Evolutionary conservation across 1,140 invertebrate genomes (phyloP).

Genomic region (Battus philenor): DNA sequence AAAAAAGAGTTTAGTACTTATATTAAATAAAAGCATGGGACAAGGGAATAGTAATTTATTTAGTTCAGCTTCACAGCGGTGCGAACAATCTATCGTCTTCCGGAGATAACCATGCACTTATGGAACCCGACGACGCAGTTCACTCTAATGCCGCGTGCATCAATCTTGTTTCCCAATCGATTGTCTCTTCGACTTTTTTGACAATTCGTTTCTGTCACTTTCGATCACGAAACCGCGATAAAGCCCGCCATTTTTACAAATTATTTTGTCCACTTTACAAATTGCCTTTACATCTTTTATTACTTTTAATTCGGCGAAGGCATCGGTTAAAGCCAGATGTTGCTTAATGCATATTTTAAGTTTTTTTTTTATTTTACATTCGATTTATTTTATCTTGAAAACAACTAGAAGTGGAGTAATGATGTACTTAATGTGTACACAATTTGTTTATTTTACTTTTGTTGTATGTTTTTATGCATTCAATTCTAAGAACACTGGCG

Average conservation of each 20-base stretch:
- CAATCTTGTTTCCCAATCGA: conserved; percentile 6
- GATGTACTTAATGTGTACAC: too few species aligned
- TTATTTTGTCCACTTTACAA: conserved; percentile 5
- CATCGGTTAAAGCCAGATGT: background rate
- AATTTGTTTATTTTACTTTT: too few species aligned
- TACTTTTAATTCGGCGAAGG: conserved; percentile 4
- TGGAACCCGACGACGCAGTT: too few species aligned
- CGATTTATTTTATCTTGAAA: conserved; percentile 1
- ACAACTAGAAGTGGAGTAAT: too few species aligned
- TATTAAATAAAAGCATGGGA: too few species aligned
- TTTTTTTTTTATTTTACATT: background rate
- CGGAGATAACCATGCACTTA: too few species aligned
- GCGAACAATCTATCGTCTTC: too few species aligned
- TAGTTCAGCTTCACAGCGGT: too few species aligned
- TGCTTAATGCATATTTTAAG: background rate
- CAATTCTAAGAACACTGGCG: too few species aligned
- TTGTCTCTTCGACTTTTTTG: background rate
- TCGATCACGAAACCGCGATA: conserved; percentile 9
- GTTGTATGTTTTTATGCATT: too few species aligned
- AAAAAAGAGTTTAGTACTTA: too few species aligned
- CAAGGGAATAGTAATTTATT: too few species aligned
- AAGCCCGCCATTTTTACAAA: background rate
- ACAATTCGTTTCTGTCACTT: conserved; percentile 3
- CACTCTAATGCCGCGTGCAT: background rate
- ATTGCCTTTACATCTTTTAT: conserved; percentile 7